Evolutionary conservation across 2,797 vertebrate species (phyloP).

Genomic region (Brachyrhaphis roseni): DNA sequence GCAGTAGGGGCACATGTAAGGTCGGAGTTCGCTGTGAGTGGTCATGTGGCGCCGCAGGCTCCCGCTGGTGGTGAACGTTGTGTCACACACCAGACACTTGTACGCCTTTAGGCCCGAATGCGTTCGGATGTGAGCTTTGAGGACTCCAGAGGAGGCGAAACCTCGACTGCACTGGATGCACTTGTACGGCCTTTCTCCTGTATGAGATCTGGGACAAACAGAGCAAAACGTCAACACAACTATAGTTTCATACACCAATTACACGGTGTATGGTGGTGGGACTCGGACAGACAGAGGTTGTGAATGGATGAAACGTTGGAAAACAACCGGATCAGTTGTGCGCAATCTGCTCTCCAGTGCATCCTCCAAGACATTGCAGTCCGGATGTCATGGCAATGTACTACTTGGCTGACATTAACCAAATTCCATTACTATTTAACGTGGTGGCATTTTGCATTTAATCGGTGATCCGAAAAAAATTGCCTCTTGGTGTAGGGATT

Average conservation of each 20-base stretch:
- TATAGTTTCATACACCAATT: neutral
- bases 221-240: neutral
- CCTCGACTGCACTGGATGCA: constrained; percentile 96
- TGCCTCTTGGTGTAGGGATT: constrained; percentile 1
- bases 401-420: constrained; percentile 3
- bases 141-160: constrained; percentile 97
- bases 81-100: constrained; percentile 93
- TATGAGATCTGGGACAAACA: constrained; percentile 87
- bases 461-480: constrained; percentile 3
- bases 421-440: neutral
- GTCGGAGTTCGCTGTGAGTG: constrained; percentile 94
- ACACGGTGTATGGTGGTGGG: no score
- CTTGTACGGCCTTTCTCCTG: constrained; percentile 96
- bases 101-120: constrained; percentile 97
- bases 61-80: constrained; percentile 96
- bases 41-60: constrained; percentile 96
- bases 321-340: neutral
- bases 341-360: neutral
- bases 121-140: constrained; percentile 96
- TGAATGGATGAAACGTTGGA: neutral
- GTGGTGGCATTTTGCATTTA: neutral
- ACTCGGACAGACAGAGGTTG: no score
- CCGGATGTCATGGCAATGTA: neutral
- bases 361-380: neutral
- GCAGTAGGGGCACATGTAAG: constrained; percentile 99